Conservation (phyloP, 2,113 vertebrate species). For the Cyrtonyx montezumae region DNA sequence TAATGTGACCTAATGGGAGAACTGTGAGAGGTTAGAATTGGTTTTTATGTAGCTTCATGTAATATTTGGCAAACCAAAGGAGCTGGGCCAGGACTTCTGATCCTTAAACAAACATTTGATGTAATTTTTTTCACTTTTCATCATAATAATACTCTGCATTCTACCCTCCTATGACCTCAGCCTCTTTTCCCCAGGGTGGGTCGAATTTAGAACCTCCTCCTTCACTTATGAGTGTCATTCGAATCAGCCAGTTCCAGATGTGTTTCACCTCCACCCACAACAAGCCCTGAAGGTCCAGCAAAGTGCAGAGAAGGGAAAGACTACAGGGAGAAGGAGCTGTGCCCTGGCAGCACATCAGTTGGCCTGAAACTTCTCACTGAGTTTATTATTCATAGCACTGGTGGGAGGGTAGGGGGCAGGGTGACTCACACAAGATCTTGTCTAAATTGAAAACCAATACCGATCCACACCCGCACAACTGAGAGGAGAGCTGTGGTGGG, state of each 20-base stretch:
- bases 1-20: constrained; percentile 81
- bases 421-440: constrained; percentile 69
- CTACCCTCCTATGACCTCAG: constrained; percentile 71
- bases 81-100: constrained; percentile 68
- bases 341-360: constrained; percentile 70
- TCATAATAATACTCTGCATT: constrained; percentile 66
- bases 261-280: constrained; percentile 58
- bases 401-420: constrained; percentile 61
- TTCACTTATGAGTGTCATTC: constrained; percentile 60
- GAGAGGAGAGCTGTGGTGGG: constrained; percentile 44
- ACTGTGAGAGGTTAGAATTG: constrained; percentile 77
- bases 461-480: constrained; percentile 49
- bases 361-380: constrained; percentile 41
- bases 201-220: constrained; percentile 53
- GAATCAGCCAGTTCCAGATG: constrained; percentile 60
- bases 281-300: constrained; percentile 68
- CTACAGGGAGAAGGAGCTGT: constrained; percentile 37
- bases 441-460: constrained; percentile 69
- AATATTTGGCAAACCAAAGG: constrained; percentile 76
- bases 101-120: constrained; percentile 80
- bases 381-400: constrained; percentile 74
- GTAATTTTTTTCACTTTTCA: constrained; percentile 74
- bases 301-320: constrained; percentile 53
- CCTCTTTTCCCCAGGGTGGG: constrained; percentile 38
- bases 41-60: constrained; percentile 77